phyloP scores from a whole-genome alignment of 2,888 invertebrate species.

The Ormia ochracea region DNA sequence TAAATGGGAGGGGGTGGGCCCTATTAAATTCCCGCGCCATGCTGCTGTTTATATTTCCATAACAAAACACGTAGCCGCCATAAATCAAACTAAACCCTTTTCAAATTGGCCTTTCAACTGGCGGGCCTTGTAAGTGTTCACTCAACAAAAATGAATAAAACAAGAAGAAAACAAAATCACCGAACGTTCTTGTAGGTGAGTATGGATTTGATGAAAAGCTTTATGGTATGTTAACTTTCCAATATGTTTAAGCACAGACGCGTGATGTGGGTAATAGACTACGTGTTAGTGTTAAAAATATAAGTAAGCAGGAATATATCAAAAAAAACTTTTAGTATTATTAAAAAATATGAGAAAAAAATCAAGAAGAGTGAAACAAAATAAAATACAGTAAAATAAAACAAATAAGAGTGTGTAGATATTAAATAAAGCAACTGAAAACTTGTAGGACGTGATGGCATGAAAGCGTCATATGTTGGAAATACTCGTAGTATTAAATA shows the following conservation, averaged over 20 bases:
- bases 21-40: too few species aligned
- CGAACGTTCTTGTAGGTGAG: background rate
- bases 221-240: conserved; percentile 63
- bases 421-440: conserved; percentile 46
- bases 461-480: conserved; percentile 42
- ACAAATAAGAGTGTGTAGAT: conserved; percentile 23
- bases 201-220: conserved; percentile 60
- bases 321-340: conserved; percentile 12
- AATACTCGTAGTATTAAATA: background rate
- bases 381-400: too few species aligned
- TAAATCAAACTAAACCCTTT: background rate
- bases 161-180: background rate
- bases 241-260: conserved; percentile 62
- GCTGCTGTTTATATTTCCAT: background rate
- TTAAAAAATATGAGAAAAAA: background rate
- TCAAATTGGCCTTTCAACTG: background rate
- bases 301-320: background rate
- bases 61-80: background rate
- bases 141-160: background rate
- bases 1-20: too few species aligned
- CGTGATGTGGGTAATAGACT: conserved; percentile 62
- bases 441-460: conserved; percentile 15
- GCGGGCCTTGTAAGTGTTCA: background rate
- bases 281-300: conserved; percentile 55
- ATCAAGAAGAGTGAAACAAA: too few species aligned